Conservation (phyloP, 2,113 vertebrate genomes). For the Nestor notabilis region DNA sequence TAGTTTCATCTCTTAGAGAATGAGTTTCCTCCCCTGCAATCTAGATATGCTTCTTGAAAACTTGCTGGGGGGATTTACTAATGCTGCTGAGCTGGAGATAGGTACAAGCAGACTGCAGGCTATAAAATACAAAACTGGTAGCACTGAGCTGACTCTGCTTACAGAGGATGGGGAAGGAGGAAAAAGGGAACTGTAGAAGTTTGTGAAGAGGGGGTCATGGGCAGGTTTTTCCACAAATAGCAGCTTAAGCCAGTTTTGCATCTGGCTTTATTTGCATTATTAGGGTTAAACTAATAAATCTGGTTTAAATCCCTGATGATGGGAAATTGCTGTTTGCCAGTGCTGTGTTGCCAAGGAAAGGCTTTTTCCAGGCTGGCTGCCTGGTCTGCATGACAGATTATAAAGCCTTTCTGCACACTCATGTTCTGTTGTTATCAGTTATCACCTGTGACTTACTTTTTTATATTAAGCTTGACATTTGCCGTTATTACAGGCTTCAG, state of each 20-base stretch:
- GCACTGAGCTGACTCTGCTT: rapidly evolving
- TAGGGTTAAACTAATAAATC: neutral
- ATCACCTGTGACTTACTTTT: neutral
- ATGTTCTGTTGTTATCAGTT: neutral
- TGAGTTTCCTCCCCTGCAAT: neutral
- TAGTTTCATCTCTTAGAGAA: neutral
- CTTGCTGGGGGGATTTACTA: neutral
- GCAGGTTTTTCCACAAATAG: neutral
- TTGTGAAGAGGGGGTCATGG: rapidly evolving
- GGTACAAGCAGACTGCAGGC: neutral
- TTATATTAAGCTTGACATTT: neutral
- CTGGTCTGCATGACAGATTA: neutral
- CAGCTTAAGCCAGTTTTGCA: rapidly evolving
- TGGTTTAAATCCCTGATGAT: neutral
- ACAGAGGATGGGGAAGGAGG: neutral
- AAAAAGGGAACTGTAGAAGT: neutral
- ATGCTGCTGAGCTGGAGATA: neutral
- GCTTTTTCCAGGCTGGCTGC: neutral
- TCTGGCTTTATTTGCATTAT: conserved; percentile 10
- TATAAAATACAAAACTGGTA: neutral
- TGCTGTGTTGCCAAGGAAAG: rapidly evolving
- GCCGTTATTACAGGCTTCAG: neutral
- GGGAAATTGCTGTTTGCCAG: neutral
- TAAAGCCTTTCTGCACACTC: rapidly evolving
- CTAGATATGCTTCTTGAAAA: neutral